phyloP scores from a whole-genome alignment of 2,888 invertebrate species.

The Drosophila cognata region DNA sequence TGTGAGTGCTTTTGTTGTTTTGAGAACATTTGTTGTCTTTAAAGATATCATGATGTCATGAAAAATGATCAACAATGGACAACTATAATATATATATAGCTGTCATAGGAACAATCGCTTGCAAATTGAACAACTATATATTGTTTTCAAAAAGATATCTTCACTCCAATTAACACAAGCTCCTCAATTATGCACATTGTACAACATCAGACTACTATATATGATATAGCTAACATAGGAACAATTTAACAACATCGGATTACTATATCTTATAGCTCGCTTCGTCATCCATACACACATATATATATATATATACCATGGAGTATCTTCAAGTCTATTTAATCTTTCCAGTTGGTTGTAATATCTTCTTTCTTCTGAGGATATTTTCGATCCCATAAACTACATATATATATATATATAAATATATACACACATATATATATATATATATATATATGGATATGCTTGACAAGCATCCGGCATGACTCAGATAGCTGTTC shows the following conservation, averaged over 20 bases:
- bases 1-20: not conserved
- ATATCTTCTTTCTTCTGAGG: not conserved
- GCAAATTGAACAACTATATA: not conserved
- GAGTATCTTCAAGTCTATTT: not conserved
- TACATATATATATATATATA: no score
- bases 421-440: not conserved
- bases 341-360: not conserved
- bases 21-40: not conserved
- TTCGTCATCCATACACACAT: not conserved
- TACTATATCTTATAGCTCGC: not conserved
- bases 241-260: slow-evolving; percentile 4
- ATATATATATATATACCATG: not conserved
- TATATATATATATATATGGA: not conserved
- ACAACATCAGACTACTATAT: slow-evolving; percentile 4
- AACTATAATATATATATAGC: not conserved
- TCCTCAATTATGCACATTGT: not conserved
- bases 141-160: not conserved
- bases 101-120: slow-evolving; percentile 1
- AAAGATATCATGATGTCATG: not conserved
- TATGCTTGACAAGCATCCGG: slow-evolving; percentile 2
- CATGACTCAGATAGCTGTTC: not conserved
- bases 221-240: slow-evolving; percentile 6
- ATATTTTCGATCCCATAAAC: not conserved
- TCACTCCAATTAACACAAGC: not conserved
- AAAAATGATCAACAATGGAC: not conserved